Percentiles rank a stretch among this genome's conserved stretches.
Conservation (phyloP, 2,888 invertebrate genomes). For the Ecdyonurus torrentis region DNA sequence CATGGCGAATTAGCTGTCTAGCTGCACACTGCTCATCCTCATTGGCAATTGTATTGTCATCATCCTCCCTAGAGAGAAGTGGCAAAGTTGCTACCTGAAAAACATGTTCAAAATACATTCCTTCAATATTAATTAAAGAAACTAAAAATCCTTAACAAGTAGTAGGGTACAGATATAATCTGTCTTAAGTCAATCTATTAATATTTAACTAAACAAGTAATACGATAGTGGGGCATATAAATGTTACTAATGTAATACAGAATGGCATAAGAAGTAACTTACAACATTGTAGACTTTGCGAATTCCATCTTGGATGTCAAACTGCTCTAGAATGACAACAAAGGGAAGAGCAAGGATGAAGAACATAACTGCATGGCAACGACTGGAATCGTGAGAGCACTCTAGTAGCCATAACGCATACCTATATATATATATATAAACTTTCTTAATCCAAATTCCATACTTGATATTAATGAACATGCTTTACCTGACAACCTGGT, state of each 20-base stretch:
- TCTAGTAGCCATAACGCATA: conserved; percentile 92
- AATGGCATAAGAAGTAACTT: too few relatives aligned
- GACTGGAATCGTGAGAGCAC: conserved; percentile 93
- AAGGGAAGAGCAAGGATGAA: conserved; percentile 91
- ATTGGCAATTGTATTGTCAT: conserved; percentile 35
- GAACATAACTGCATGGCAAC: conserved; percentile 97
- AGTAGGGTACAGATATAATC: too few relatives aligned
- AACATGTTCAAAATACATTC: conserved; percentile 5
- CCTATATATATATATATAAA: conserved; percentile 33
- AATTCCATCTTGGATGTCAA: conserved; percentile 87
- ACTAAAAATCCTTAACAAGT: too few relatives aligned
- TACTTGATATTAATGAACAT: neutral
- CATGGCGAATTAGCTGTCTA: conserved; percentile 78
- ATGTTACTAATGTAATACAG: too few relatives aligned
- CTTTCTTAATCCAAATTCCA: neutral
- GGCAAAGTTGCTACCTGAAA: conserved; percentile 65
- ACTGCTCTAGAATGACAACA: conserved; percentile 80
- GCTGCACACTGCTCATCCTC: conserved; percentile 87
- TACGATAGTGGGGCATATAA: too few relatives aligned
- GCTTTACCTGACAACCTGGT: conserved; percentile 52
- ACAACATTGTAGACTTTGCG: conserved; percentile 88
- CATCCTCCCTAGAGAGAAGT: conserved; percentile 62
- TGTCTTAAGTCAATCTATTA: too few relatives aligned
- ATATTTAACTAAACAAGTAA: too few relatives aligned
- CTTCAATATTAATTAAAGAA: too few relatives aligned